Conservation (phyloP, 1,140 invertebrate species). For the Homarus americanus region DNA sequence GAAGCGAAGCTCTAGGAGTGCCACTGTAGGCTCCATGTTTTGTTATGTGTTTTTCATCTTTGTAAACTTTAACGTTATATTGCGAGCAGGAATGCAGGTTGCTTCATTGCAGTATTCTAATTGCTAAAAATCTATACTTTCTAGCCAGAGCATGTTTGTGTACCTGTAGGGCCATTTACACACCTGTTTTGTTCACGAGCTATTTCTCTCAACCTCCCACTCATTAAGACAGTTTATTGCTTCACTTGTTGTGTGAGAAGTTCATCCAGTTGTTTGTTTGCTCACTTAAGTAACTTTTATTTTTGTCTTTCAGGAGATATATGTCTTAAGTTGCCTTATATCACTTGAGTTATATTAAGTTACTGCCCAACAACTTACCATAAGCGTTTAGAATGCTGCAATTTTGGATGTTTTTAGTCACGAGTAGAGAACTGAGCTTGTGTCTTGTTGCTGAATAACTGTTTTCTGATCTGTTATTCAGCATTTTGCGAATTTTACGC, state of each 20-base stretch:
- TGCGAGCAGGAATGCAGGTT: background rate
- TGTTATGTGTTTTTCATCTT: background rate
- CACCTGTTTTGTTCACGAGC: background rate
- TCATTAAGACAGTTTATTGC: background rate
- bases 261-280: background rate
- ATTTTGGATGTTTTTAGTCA: background rate
- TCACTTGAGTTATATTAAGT: background rate
- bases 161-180: background rate
- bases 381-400: background rate
- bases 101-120: slow-evolving; percentile 9
- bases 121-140: background rate
- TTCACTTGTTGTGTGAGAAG: background rate
- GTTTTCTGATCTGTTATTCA: background rate
- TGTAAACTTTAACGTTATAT: background rate
- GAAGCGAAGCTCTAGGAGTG: slow-evolving; percentile 6
- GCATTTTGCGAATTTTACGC: background rate
- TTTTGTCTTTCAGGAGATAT: background rate
- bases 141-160: background rate
- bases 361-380: too few relatives aligned
- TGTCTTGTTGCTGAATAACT: background rate
- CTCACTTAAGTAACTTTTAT: background rate
- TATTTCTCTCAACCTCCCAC: background rate
- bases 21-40: background rate
- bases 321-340: background rate
- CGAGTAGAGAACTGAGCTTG: background rate